These are phyloP conservation scores for Lerema accius DNA, from an alignment of 1,140 invertebrate genomes.

Conservation along the genomic window DNA sequence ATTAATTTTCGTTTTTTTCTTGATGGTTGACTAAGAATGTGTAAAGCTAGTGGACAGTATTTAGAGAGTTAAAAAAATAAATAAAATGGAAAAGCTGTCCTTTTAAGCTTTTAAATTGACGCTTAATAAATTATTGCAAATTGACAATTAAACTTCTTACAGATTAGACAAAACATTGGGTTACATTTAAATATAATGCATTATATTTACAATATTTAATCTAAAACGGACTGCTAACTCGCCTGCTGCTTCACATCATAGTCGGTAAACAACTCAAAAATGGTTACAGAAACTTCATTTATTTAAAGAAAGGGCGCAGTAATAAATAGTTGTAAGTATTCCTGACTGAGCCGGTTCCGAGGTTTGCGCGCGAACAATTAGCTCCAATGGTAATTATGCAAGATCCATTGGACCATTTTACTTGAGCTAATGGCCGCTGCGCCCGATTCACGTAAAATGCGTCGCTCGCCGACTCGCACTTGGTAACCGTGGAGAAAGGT, in stretches of 20 bases:
- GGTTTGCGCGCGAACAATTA: conserved; percentile 63
- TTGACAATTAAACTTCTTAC: too few species aligned
- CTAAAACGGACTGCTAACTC: too few species aligned
- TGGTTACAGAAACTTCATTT: not conserved
- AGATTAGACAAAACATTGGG: too few species aligned
- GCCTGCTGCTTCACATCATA: not conserved
- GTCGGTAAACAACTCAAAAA: not conserved
- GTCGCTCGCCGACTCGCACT: conserved; percentile 38
- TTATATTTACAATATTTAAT: too few species aligned
- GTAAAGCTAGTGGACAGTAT: not conserved
- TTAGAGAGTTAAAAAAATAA: not conserved
- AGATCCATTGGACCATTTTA: conserved; percentile 57
- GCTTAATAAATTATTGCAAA: too few species aligned
- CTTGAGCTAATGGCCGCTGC: conserved; percentile 54
- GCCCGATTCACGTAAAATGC: conserved; percentile 60
- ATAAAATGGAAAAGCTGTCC: too few species aligned
- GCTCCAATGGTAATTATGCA: conserved; percentile 62
- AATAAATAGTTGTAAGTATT: conserved; percentile 28
- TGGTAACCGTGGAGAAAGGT: conserved; percentile 37
- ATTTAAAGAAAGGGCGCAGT: not conserved
- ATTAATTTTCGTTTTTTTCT: not conserved
- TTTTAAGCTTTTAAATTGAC: too few species aligned
- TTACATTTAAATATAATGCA: too few species aligned
- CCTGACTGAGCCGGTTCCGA: conserved; percentile 41
- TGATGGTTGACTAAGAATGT: not conserved